Conservation (phyloP, 30 jellyfish, hydroid and myxozoan species). For the Mastigias papua region DNA sequence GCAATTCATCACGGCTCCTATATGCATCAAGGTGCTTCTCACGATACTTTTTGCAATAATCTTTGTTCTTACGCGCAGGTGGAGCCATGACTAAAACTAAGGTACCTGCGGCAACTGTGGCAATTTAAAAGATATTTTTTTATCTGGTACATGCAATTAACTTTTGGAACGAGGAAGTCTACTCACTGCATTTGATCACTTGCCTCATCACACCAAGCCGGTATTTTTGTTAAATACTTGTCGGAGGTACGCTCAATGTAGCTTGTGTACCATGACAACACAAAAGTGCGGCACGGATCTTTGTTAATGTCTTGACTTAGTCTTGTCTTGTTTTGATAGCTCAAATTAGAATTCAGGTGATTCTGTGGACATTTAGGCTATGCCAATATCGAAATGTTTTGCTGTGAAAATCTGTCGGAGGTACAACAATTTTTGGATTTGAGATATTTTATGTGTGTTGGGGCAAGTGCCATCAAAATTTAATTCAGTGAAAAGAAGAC, state of each 20-base stretch:
- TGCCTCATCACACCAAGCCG: neutral
- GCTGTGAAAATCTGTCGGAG: neutral
- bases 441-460: neutral
- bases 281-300: neutral
- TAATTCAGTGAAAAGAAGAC: neutral
- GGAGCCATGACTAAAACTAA: too few relatives aligned
- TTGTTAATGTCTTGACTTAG: neutral
- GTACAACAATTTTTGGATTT: neutral
- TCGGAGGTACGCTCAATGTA: neutral
- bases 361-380: neutral
- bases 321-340: neutral
- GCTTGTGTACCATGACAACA: neutral
- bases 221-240: neutral
- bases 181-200: neutral
- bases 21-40: too few relatives aligned
- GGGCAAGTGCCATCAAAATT: neutral
- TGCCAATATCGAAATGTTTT: neutral
- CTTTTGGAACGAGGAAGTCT: too few relatives aligned
- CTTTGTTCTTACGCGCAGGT: too few relatives aligned
- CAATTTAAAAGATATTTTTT: too few relatives aligned
- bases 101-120: too few relatives aligned
- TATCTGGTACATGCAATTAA: too few relatives aligned
- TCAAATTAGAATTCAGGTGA: neutral
- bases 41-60: too few relatives aligned
- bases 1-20: too few relatives aligned